Percentiles rank a stretch among this genome's conserved stretches.
Evolutionary conservation across 1,140 invertebrate species (phyloP).

Genomic region (Physella acuta): DNA sequence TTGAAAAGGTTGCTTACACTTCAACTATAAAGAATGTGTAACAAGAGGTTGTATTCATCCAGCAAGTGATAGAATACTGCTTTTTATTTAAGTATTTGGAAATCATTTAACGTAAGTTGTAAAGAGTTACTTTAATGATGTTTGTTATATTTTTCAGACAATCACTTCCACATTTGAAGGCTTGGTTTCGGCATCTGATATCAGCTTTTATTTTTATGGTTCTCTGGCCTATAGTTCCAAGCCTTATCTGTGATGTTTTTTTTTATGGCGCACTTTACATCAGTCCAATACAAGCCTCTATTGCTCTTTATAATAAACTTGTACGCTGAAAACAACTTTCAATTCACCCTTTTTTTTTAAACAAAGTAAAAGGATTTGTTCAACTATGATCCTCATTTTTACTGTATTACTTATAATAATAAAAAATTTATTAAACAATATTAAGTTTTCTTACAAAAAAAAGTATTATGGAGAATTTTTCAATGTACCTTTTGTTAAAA

Average conservation of each 20-base stretch:
- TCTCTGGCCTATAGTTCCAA: constrained; percentile 19
- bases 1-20: not conserved
- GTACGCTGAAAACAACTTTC: too few relatives aligned
- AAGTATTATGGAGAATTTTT: too few relatives aligned
- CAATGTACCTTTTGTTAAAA: too few relatives aligned
- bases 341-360: too few relatives aligned
- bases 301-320: constrained; percentile 1
- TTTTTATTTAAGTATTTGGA: not conserved
- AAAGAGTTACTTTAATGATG: not conserved
- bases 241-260: constrained; percentile 15
- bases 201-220: constrained; percentile 24
- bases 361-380: too few relatives aligned
- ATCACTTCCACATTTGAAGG: not conserved
- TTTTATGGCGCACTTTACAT: constrained; percentile 20
- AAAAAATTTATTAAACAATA: too few relatives aligned
- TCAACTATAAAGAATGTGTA: not conserved
- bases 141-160: not conserved
- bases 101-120: not conserved
- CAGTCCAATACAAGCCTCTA: constrained; percentile 2
- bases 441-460: too few relatives aligned
- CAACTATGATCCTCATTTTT: too few relatives aligned
- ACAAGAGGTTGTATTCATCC: not conserved
- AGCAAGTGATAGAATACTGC: not conserved
- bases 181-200: not conserved
- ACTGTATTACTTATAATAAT: too few relatives aligned